Conservation (phyloP, 2,113 vertebrate species). For the Rallus limicola region DNA sequence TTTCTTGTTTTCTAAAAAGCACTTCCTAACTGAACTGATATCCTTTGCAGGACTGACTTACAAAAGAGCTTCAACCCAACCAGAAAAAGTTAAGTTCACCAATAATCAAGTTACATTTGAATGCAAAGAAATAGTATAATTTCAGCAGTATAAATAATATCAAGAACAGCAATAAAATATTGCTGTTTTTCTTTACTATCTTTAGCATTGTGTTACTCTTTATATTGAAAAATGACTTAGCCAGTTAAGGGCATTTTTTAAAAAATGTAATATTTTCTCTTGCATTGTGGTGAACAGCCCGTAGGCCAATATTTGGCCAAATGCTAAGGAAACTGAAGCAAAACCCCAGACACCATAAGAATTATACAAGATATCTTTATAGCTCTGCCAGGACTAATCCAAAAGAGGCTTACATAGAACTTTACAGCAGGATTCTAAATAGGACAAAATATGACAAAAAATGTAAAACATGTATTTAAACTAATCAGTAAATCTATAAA, state of each 20-base stretch:
- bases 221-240: neutral
- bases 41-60: neutral
- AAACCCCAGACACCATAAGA: neutral
- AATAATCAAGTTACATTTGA: neutral
- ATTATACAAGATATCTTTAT: neutral
- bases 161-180: neutral
- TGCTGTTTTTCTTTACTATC: neutral
- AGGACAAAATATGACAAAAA: neutral
- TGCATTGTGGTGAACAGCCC: neutral
- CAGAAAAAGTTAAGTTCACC: neutral
- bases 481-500: slow-evolving; percentile 1
- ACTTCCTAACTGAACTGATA: neutral
- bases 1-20: neutral
- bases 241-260: neutral
- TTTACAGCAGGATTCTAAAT: neutral
- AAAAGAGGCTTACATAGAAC: slow-evolving; percentile 19
- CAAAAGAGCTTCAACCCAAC: neutral
- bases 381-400: slow-evolving; percentile 1
- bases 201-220: neutral
- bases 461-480: neutral
- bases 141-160: neutral
- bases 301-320: neutral
- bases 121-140: neutral
- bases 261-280: neutral
- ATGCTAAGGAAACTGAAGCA: neutral